Base-by-base conservation (phyloP, 1,140 invertebrate genomes). In the Colletes gigas region DNA sequence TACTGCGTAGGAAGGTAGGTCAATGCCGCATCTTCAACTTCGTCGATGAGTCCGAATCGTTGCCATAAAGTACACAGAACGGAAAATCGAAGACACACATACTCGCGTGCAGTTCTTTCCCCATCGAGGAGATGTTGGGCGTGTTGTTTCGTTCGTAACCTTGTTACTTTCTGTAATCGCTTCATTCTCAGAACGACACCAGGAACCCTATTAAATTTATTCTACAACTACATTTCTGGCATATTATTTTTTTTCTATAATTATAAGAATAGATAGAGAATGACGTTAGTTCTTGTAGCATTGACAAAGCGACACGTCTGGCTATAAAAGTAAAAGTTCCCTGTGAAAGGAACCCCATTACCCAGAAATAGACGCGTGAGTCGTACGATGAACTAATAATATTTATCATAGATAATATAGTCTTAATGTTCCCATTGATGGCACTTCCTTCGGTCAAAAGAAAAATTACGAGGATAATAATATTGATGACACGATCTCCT, bases 1-100 rank as follows among this genome's bases (percentile, higher is more conserved):
- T 78, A 83, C 81, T 73, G 80, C 67, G 39, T 68, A 69, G 60
- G 78, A 72, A 90, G 85, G 70, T 88, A 89, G 88, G 89, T 90
- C 89, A 87, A 69, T 86, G 88, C 77, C 82, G 78, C 66, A 81
- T 77, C 74, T 79, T 85, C 81, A 72, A 85, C 80, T 83, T 84
- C 73, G 78, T 39, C 68, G 78, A 77, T 71, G 77, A 55, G 78
- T 73, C 83, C 44, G 57, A 80, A 66, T 60, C 81, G 60, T 17
- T 30, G 39, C 57, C 52, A 59, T 63, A 84, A 65, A 41, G 44
- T 69, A 60, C 57, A 78, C 72, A 63, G 60, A 39, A 39, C 54
- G 19, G 76, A 78, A 79, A 77, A 73, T 78, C 63, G 80, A 85
- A 82, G 65, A 44, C 77, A 67, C 84, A 65, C 68, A 19, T 83